A percentile compares a stretch with the other conserved stretches of the same genome.
phyloP scores from a whole-genome alignment of 2,888 invertebrate species.

The Ectemnius lituratus region DNA sequence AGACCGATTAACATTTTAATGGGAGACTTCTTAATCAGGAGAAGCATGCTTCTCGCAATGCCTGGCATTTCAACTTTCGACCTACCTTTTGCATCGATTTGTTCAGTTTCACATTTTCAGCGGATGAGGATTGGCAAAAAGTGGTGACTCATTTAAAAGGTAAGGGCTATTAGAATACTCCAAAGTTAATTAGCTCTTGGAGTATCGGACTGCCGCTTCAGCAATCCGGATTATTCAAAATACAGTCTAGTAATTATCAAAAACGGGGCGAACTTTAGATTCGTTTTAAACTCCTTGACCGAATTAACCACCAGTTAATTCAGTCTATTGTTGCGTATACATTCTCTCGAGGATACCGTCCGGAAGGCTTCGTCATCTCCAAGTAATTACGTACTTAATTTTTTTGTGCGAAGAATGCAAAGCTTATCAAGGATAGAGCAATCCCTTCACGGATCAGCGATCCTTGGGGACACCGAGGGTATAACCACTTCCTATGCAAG shows the following conservation, averaged over 20 bases:
- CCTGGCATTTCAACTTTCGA: too few species aligned
- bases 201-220: neutral
- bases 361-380: slow-evolving; percentile 69
- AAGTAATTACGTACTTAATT: slow-evolving; percentile 74
- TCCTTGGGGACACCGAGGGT: slow-evolving; percentile 52
- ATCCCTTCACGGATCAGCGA: slow-evolving; percentile 53
- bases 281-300: too few species aligned
- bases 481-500: slow-evolving; percentile 22
- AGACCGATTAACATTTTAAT: neutral
- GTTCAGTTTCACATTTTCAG: neutral
- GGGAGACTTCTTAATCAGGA: neutral
- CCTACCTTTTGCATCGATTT: neutral
- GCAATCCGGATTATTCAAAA: neutral
- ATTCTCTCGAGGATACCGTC: slow-evolving; percentile 57
- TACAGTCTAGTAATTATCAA: neutral
- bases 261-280: too few species aligned
- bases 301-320: slow-evolving; percentile 41
- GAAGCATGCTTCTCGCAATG: neutral
- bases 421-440: slow-evolving; percentile 66
- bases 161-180: neutral
- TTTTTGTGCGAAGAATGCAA: slow-evolving; percentile 65
- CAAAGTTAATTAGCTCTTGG: neutral
- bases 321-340: slow-evolving; percentile 59
- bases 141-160: neutral
- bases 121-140: neutral